A percentile compares a stretch with the other conserved stretches of the same genome.
phyloP scores from a whole-genome alignment of 2,888 invertebrate genomes.

The Folsomia manolachei region DNA sequence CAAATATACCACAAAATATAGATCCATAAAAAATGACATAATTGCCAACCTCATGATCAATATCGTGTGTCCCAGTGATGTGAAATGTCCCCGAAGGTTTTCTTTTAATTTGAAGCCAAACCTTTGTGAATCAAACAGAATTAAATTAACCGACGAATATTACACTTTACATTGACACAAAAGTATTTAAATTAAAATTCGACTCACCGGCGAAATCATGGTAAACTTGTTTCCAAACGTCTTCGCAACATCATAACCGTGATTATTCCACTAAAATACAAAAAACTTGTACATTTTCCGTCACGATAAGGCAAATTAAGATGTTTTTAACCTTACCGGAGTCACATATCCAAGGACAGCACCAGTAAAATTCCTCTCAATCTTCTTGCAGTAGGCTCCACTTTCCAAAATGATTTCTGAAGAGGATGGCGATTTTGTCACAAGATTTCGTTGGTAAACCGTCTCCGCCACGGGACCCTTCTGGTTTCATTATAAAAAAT shows the following conservation, averaged over 20 bases:
- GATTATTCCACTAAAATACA: conserved; percentile 82
- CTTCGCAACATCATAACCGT: conserved; percentile 90
- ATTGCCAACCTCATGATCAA: conserved; percentile 77
- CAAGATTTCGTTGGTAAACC: conserved; percentile 69
- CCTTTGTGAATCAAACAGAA: no score
- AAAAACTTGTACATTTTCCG: no score
- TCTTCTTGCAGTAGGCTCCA: conserved; percentile 69
- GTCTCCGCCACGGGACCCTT: conserved; percentile 63
- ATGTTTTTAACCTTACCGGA: conserved; percentile 63
- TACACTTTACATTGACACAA: no score
- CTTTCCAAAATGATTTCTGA: conserved; percentile 75
- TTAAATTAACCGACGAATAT: no score
- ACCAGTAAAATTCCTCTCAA: conserved; percentile 65
- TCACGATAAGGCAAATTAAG: conserved; percentile 6
- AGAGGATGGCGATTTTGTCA: conserved; percentile 65
- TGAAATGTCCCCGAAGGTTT: conserved; percentile 64
- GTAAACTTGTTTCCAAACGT: conserved; percentile 83
- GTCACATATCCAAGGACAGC: conserved; percentile 87
- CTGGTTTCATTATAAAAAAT: conserved; percentile 39
- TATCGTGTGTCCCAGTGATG: conserved; percentile 73
- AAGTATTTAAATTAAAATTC: no score
- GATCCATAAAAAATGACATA: no score
- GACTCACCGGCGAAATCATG: conserved; percentile 87
- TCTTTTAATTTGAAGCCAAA: conserved; percentile 84
- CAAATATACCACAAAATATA: no score